Base-by-base conservation (phyloP, 2,113 vertebrate species). In the Mesoclemmys tuberculata region DNA sequence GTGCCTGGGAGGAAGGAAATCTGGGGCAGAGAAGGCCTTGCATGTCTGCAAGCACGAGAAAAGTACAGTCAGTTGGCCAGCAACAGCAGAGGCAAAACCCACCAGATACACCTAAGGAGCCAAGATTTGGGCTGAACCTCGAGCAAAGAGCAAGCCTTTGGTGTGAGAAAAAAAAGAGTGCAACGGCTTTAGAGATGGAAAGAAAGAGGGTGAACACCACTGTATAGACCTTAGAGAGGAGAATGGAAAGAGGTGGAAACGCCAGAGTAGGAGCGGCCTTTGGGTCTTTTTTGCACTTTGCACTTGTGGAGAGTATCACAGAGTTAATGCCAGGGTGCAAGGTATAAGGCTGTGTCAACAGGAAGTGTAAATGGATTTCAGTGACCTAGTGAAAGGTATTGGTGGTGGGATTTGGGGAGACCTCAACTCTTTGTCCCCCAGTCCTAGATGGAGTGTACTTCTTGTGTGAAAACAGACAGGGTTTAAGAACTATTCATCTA, bases 21-120 rank as follows among this genome's bases (percentile, higher is more conserved):
- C 18, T 0, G 0, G 86, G 84, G 78, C 5, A 54, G 77, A 1
- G 0, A 0, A 71, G 77, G 48, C 52, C 74, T 41, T 35, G 29
- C 29, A 61, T 61, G 58, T 61, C 6, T 87, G 31, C 90, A 92
- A 80, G 87, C 81, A 82, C 41, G 90, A 80, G 93, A 94, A 92
- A 81, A 87, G 71, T 82, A 46, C 93, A 90, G 82, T 80, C 46
- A 44, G 22, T 26, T 75, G 21, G n/a, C 51, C 3, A 0, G 68
- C 9, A 87, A 44, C 91, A 94, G 82, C 80, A 89, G 90, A 91
- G 88, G 75, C 68, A 78, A 38, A 78, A 91, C 82, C 2, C 0
- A 10, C 64, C 48, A 44, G 54, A 85, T 71, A 27, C 16, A n/a
- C 80, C 85, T 90, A 90, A 95, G 88, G 78, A 9, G 12, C 64